Evolutionary conservation across 2,888 invertebrate species (phyloP), one percentile per base, ranked within the genome.

Genomic region (Blera fallax): DNA sequence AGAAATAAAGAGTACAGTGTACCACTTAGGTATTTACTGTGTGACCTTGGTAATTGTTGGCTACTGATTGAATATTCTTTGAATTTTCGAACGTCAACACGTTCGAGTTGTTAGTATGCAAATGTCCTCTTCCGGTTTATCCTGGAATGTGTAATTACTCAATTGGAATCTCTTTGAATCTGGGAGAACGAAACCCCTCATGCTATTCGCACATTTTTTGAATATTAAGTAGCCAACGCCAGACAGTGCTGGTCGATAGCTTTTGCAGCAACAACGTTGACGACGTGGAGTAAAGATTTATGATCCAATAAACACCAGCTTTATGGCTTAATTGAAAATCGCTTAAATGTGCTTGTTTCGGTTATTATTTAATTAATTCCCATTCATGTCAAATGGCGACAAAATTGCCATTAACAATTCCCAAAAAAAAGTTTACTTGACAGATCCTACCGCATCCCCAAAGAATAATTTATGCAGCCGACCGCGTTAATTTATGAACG

Each of bases 381-480:
- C 48, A 34, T 54, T 48, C 52, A 10, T 73, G 72, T 73, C 62
- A 83, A 83, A 69, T 62, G 50, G 67, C 52, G 50, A 74, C 79
- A 74, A 79, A 56, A 73, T 54, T 56, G 60, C 64, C 69, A 84
- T 74, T 48, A 69, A 78, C 52, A 34, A 74, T 43, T 62, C 10
- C 8, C 4, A 58, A 58, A 43, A 58, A 16, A 48, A 67, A 73
- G 45, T 10, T 45, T 8, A 21, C 32, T 24, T 37, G 50, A 14
- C 69, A 56, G 40, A 64, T 37, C 32, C 45, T 52, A 62, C 50
- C 52, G 62, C 29, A 69, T 67, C 18, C 16, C 52, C 50, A 70
- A 77, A 64, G 52, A 62, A 77, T 81, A 85, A 87, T 87, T 87
- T 87, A 87, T 87, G 67, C 78, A 73, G 67, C 24, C 82, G 40